A percentile compares a stretch with the other conserved stretches of the same genome.
These are phyloP conservation scores for Habropoda laboriosa DNA, from an alignment of 1,140 invertebrate genomes.

Conservation along the genomic window DNA sequence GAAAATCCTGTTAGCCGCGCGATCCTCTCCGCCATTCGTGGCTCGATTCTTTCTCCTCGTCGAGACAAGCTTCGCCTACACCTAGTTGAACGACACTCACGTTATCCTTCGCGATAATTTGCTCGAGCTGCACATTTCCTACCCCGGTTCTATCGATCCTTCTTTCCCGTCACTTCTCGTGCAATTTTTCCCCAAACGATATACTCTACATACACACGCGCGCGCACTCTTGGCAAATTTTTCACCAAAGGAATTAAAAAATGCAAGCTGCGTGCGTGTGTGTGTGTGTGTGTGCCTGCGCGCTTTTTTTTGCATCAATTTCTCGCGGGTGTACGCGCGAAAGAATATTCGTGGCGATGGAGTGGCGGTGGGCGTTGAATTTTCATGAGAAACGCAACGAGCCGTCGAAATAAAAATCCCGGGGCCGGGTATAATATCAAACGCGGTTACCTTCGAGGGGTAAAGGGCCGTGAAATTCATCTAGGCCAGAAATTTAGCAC, in stretches of 20 bases:
- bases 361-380: slow-evolving; percentile 6
- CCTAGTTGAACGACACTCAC: slow-evolving; percentile 29
- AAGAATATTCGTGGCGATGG: slow-evolving; percentile 4
- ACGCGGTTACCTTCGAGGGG: neutral
- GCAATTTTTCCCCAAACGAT: neutral
- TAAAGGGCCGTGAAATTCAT: slow-evolving; percentile 18
- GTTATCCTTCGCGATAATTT: slow-evolving; percentile 55
- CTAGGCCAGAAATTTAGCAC: slow-evolving; percentile 10
- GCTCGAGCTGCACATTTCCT: slow-evolving; percentile 42
- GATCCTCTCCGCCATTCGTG: slow-evolving; percentile 48
- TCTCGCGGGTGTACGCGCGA: slow-evolving; percentile 5
- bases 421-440: slow-evolving; percentile 21
- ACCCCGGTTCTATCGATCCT: neutral
- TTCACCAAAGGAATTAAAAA: neutral
- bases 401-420: slow-evolving; percentile 25
- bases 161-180: neutral
- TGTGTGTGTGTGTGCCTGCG: too few relatives aligned
- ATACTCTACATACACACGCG: neutral
- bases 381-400: slow-evolving; percentile 28
- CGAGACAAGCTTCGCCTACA: slow-evolving; percentile 54
- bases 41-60: slow-evolving; percentile 52
- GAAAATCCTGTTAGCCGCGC: slow-evolving; percentile 66
- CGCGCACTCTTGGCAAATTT: too few relatives aligned
- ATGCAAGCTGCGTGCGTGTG: neutral
- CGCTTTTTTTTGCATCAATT: slow-evolving; percentile 22